Base-by-base conservation (phyloP, 2,113 vertebrate species). In the Nycticryphes semicollaris region DNA sequence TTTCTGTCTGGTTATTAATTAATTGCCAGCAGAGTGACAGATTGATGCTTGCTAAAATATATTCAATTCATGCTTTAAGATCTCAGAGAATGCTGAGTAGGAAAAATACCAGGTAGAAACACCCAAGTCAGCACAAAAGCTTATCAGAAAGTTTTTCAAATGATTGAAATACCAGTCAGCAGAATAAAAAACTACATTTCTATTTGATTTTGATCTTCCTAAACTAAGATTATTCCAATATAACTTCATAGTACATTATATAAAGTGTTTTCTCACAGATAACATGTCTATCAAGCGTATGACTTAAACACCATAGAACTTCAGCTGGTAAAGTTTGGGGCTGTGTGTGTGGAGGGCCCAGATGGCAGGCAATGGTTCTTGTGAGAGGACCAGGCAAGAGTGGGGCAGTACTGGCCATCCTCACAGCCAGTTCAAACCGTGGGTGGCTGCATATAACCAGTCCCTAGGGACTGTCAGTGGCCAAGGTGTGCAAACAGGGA, bases 1-100 rank as follows among this genome's bases (percentile, higher is more conserved):
- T 72, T 89, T 69, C 74, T n/a, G 41, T 78, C 74, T 96, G n/a
- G 47, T 84, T 94, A 47, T 81, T 94, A 96, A 89, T 90, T 87
- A 92, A 80, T 94, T 92, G 28, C 57, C 41, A 74, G 17, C 28
- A 89, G 54, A 96, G 33, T 74, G 60, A 68, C 45, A 93, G 50
- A 95, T 16, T 53, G 30, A 24, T 85, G 30, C 51, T 90, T 87
- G 66, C 54, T 96, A 93, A 96, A 94, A 89, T 45, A 73, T 45
- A 77, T 96, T 92, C 24, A 35, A 9, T 70, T 86, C 53, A 27
- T 50, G 48, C 56, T 79, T 64, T 74, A 92, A 77, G 80, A 37
- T 43, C 48, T 69, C 30, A 84, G 60, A 96, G 54, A 72, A 23
- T 93, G 51, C 73, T 66, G 64, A 93, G 25, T 37, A 72, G n/a